Percentiles rank a stretch among this genome's conserved stretches.
Conservation (phyloP, 2,888 invertebrate species). For the Sisyra terminalis region DNA sequence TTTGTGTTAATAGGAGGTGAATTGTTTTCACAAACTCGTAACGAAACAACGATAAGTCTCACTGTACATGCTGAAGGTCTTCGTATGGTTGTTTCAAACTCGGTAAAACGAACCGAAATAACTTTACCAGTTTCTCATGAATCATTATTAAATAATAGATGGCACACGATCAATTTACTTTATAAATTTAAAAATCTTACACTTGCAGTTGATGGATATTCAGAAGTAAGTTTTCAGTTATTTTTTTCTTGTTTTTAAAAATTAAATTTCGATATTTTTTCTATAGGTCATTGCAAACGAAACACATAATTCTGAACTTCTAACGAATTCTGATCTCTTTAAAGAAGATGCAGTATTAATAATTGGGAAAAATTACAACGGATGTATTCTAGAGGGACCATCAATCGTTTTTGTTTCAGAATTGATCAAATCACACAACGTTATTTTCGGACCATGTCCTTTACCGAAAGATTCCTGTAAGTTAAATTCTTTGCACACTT, state of each 20-base stretch:
- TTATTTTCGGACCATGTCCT: slow-evolving; percentile 61
- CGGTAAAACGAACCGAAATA: slow-evolving; percentile 14
- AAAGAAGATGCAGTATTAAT: slow-evolving; percentile 55
- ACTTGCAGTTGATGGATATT: slow-evolving; percentile 28
- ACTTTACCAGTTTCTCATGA: neutral
- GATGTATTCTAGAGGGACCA: slow-evolving; percentile 77
- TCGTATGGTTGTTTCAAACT: slow-evolving; percentile 28
- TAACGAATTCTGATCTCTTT: slow-evolving; percentile 53
- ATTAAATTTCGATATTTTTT: slow-evolving; percentile 10
- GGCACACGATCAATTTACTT: slow-evolving; percentile 58
- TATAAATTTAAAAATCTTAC: slow-evolving; percentile 42
- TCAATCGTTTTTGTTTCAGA: slow-evolving; percentile 58
- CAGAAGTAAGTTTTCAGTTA: slow-evolving; percentile 3
- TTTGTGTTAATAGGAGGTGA: slow-evolving; percentile 38
- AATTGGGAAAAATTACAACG: slow-evolving; percentile 66
- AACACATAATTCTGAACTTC: slow-evolving; percentile 57
- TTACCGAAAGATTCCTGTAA: slow-evolving; percentile 54
- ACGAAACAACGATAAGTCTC: slow-evolving; percentile 25
- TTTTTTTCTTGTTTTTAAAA: slow-evolving; percentile 2
- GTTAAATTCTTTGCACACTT: slow-evolving; percentile 15
- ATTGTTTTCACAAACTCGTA: slow-evolving; percentile 47
- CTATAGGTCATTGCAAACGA: slow-evolving; percentile 57
- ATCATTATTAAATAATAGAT: slow-evolving; percentile 54
- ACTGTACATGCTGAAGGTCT: slow-evolving; percentile 28
- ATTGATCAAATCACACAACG: slow-evolving; percentile 45